These are phyloP conservation scores for Scleropages formosus DNA, from an alignment of 2,797 vertebrate genomes.

Conservation along the genomic window DNA sequence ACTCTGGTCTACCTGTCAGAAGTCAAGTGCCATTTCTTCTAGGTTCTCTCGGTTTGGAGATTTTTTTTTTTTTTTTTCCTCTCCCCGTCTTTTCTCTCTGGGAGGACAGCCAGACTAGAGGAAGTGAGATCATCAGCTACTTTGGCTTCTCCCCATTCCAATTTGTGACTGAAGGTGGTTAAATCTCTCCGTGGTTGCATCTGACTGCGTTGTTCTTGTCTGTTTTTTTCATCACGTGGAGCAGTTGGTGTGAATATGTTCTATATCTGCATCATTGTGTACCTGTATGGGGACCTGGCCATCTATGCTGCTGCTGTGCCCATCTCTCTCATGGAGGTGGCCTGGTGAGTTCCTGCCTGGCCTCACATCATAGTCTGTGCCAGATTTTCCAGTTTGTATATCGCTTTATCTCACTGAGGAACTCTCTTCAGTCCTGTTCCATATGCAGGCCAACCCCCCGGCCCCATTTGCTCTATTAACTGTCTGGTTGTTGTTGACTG, in stretches of 20 bases:
- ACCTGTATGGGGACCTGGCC: slow-evolving; percentile 95
- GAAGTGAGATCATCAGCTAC: too few species aligned
- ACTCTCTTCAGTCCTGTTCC: background rate
- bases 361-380: background rate
- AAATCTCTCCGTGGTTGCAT: background rate
- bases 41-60: too few species aligned
- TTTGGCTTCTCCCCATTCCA: too few species aligned
- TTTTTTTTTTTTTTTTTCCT: too few species aligned
- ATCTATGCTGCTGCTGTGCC: slow-evolving; percentile 97
- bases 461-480: slow-evolving; percentile 33
- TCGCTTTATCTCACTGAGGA: slow-evolving; percentile 8
- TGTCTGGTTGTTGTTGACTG: slow-evolving; percentile 32
- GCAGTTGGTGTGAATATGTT: slow-evolving; percentile 96
- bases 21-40: too few species aligned
- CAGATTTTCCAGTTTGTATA: too few species aligned
- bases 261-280: slow-evolving; percentile 96
- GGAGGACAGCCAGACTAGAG: too few species aligned
- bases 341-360: slow-evolving; percentile 77
- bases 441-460: slow-evolving; percentile 36
- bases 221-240: slow-evolving; percentile 26
- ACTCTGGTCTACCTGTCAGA: too few species aligned
- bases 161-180: background rate
- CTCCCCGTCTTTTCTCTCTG: too few species aligned
- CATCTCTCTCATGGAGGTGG: slow-evolving; percentile 91
- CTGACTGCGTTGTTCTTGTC: slow-evolving; percentile 32